Evolutionary conservation across 1,140 invertebrate genomes (phyloP).

Genomic region (Zaprionus africanus): DNA sequence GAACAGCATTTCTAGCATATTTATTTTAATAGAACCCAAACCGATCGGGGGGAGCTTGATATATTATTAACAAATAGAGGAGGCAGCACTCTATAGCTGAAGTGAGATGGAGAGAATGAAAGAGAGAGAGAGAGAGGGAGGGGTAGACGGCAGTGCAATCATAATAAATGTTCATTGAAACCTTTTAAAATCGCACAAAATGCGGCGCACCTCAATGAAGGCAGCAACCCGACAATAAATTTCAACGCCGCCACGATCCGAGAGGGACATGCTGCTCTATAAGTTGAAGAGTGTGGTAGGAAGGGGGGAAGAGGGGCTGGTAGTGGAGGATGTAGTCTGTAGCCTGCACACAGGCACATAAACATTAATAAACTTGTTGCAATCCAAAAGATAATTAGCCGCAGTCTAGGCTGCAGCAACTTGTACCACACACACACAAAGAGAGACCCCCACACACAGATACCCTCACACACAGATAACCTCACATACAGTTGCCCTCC

Average conservation of each 20-base stretch:
- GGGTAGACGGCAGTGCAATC: conserved; percentile 61
- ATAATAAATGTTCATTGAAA: conserved; percentile 83
- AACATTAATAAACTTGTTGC: conserved; percentile 83
- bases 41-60: conserved; percentile 51
- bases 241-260: conserved; percentile 63
- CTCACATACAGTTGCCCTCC: neutral
- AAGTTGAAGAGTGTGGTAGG: neutral
- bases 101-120: neutral
- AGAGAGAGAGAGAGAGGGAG: neutral
- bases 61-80: conserved; percentile 52
- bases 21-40: conserved; percentile 55
- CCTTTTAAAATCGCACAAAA: conserved; percentile 81
- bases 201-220: conserved; percentile 74
- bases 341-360: conserved; percentile 49
- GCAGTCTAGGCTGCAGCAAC: conserved; percentile 62
- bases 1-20: conserved; percentile 45
- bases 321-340: neutral
- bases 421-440: conserved; percentile 35
- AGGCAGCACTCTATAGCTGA: neutral
- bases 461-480: neutral
- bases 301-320: neutral
- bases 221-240: conserved; percentile 76
- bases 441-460: conserved; percentile 17
- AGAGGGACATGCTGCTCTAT: neutral
- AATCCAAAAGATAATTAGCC: conserved; percentile 83